Conservation (phyloP, 2,888 invertebrate species). For the Petrophora chlorosata region DNA sequence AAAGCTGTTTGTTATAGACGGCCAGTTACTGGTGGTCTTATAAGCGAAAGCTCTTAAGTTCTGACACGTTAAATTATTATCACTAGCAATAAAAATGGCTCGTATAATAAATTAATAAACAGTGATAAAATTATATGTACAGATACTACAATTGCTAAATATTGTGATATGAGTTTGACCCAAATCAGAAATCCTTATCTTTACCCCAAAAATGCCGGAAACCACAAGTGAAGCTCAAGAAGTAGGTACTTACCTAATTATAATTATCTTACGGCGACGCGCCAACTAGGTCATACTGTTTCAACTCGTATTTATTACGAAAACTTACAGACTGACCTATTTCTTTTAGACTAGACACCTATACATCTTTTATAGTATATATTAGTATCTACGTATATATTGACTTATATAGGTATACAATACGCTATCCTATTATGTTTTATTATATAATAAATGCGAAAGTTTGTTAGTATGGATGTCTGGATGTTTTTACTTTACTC, state of each 20-base stretch:
- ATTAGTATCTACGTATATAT: no score
- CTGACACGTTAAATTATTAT: neutral
- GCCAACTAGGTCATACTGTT: constrained; percentile 27
- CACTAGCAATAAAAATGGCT: neutral
- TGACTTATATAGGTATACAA: no score
- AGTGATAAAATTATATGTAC: constrained; percentile 2
- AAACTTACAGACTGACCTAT: constrained; percentile 21
- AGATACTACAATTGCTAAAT: neutral
- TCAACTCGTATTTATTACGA: constrained; percentile 13
- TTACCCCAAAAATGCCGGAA: constrained; percentile 2
- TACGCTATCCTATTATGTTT: no score
- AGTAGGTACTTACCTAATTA: constrained; percentile 15
- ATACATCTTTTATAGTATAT: no score
- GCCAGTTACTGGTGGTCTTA: neutral
- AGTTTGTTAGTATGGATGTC: no score
- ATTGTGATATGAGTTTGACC: neutral
- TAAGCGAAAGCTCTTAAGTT: neutral
- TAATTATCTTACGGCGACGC: constrained; percentile 26
- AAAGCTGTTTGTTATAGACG: neutral
- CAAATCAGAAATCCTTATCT: constrained; percentile 1
- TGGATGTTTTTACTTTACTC: no score
- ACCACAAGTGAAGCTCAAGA: neutral
- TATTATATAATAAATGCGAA: no score
- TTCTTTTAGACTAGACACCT: no score
- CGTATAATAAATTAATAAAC: neutral